Evolutionary conservation across 2,888 invertebrate genomes (phyloP).

Genomic region (Homarus gammarus): DNA sequence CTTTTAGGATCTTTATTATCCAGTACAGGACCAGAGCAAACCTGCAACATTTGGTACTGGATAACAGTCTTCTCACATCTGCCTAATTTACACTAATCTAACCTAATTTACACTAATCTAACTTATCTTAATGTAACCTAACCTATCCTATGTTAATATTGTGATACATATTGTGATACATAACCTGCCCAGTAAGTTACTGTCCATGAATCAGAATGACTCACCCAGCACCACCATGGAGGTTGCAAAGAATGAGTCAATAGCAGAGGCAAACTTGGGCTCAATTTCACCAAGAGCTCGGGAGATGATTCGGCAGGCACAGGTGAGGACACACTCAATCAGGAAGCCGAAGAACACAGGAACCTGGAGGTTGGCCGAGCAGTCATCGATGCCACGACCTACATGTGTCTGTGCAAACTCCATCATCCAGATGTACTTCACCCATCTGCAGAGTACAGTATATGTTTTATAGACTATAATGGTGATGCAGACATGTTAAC

Average conservation of each 20-base stretch:
- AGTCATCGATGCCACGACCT: constrained; percentile 87
- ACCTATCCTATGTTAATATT: too few relatives aligned
- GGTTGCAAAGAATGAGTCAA: constrained; percentile 91
- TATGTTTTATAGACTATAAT: too few relatives aligned
- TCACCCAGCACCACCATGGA: constrained; percentile 90
- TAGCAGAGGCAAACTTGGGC: constrained; percentile 84
- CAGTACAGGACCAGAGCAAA: too few relatives aligned
- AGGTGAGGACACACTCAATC: constrained; percentile 89
- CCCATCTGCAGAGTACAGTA: constrained; percentile 82
- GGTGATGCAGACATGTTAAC: neutral
- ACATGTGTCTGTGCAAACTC: constrained; percentile 89
- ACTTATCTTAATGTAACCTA: too few relatives aligned
- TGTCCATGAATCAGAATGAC: neutral
- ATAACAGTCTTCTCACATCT: too few relatives aligned
- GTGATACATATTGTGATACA: too few relatives aligned
- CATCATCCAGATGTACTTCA: constrained; percentile 90
- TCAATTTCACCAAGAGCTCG: constrained; percentile 85
- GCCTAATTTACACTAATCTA: too few relatives aligned
- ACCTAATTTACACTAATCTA: too few relatives aligned
- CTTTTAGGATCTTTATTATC: too few relatives aligned
- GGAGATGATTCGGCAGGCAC: constrained; percentile 88
- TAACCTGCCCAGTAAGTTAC: too few relatives aligned
- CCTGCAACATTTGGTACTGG: too few relatives aligned
- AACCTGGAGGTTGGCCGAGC: constrained; percentile 87
- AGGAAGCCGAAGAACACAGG: constrained; percentile 87